Percentiles rank a stretch among this genome's conserved stretches.
Evolutionary conservation across 1,140 invertebrate species (phyloP).

Genomic region (Drosophila auraria): DNA sequence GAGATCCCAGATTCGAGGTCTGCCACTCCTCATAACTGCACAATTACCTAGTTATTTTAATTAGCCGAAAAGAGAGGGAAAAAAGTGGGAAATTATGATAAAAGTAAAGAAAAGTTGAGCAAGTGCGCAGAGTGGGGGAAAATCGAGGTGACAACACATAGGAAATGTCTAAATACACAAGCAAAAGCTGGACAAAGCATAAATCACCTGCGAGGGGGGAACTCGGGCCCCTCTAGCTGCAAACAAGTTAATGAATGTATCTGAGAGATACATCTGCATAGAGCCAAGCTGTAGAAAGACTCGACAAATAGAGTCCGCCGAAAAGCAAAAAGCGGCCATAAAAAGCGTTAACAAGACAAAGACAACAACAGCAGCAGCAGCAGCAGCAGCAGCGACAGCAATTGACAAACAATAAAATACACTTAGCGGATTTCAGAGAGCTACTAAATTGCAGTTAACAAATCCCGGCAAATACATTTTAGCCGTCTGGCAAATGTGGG

Average conservation of each 20-base stretch:
- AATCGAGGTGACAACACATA: constrained; percentile 68
- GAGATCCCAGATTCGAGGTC: not conserved
- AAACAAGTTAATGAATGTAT: constrained; percentile 82
- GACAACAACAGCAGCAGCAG: constrained; percentile 30
- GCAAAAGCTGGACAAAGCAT: constrained; percentile 69
- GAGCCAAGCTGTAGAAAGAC: constrained; percentile 47
- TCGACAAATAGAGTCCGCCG: constrained; percentile 69
- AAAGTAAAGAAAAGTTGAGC: constrained; percentile 16
- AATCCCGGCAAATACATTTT: constrained; percentile 66
- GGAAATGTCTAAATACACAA: constrained; percentile 72
- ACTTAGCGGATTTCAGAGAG: constrained; percentile 42
- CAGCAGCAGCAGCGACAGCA: constrained; percentile 23
- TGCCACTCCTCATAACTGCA: constrained; percentile 53
- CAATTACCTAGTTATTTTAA: constrained; percentile 76
- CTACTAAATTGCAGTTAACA: constrained; percentile 72
- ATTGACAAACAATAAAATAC: constrained; percentile 78
- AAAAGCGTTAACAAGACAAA: constrained; percentile 78
- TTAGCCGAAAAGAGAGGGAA: constrained; percentile 55
- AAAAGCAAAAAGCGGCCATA: constrained; percentile 66
- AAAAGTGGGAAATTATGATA: constrained; percentile 1
- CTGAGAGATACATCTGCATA: constrained; percentile 77
- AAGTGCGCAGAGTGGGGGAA: constrained; percentile 9
- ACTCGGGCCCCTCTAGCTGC: constrained; percentile 34
- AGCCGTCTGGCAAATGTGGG: constrained; percentile 31
- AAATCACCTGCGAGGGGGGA: constrained; percentile 57